phyloP scores from a whole-genome alignment of 2,888 invertebrate species.

The Hecatera dysodea region DNA sequence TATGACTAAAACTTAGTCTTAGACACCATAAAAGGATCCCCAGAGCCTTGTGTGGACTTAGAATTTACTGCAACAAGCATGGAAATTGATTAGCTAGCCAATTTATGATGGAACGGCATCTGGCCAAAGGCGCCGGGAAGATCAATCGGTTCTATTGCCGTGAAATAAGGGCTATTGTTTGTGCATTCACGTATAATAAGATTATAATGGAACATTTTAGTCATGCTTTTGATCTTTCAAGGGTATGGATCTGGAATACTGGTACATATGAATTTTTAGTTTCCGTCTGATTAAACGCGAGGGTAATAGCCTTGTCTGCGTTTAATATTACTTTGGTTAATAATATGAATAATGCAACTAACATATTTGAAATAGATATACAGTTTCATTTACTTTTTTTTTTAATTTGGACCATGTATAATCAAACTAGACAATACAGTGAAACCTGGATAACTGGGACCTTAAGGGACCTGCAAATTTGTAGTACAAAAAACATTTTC shows the following conservation, averaged over 20 bases:
- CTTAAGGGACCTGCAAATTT: too few species aligned
- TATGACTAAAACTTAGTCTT: constrained; percentile 67
- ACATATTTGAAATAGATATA: not conserved
- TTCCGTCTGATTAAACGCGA: constrained; percentile 5
- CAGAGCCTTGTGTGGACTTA: constrained; percentile 73
- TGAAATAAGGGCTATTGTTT: constrained; percentile 64
- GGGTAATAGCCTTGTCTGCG: not conserved
- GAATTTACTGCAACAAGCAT: constrained; percentile 66
- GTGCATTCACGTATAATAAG: constrained; percentile 50
- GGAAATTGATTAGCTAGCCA: constrained; percentile 72
- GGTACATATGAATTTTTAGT: constrained; percentile 10
- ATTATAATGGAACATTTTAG: constrained; percentile 42
- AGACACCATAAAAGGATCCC: constrained; percentile 74
- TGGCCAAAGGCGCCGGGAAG: constrained; percentile 52
- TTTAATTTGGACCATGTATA: too few species aligned
- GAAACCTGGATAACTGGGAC: too few species aligned
- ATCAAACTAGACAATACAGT: too few species aligned
- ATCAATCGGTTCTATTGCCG: constrained; percentile 58
- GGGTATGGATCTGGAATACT: not conserved
- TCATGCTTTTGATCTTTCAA: constrained; percentile 44
- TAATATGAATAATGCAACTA: too few species aligned
- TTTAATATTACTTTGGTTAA: not conserved
- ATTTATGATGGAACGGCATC: constrained; percentile 64
- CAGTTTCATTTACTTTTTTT: too few species aligned
- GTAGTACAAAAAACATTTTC: constrained; percentile 3